phyloP scores from a whole-genome alignment of 1,140 invertebrate species.

The Drosophila persimilis region DNA sequence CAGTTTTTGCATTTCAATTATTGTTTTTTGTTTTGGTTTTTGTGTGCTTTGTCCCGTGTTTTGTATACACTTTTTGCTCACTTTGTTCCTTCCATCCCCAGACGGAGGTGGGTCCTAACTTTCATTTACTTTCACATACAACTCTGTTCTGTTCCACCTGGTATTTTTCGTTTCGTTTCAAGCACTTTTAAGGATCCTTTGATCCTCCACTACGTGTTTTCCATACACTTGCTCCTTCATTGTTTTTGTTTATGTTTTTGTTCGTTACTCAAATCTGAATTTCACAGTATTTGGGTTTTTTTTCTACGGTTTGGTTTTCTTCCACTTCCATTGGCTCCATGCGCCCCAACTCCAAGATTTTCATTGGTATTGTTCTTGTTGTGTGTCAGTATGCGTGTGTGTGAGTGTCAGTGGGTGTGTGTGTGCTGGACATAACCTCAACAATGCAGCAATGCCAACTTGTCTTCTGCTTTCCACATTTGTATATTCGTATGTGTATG shows the following conservation, averaged over 20 bases:
- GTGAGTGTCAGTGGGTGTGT: constrained; percentile 22
- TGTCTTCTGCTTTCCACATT: constrained; percentile 2
- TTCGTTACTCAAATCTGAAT: constrained; percentile 27
- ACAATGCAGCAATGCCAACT: constrained; percentile 7
- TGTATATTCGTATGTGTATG: background rate
- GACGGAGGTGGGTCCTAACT: too few species aligned
- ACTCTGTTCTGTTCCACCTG: too few species aligned
- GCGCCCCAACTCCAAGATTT: constrained; percentile 67
- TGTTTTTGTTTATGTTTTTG: constrained; percentile 5
- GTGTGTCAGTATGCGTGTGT: constrained; percentile 17
- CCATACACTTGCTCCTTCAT: constrained; percentile 5
- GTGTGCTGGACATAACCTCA: constrained; percentile 18
- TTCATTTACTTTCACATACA: too few species aligned
- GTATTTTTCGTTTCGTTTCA: too few species aligned
- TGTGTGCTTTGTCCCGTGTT: constrained; percentile 4
- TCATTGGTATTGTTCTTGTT: constrained; percentile 24
- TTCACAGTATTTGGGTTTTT: background rate
- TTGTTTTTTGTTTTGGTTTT: background rate
- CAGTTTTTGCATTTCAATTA: constrained; percentile 2
- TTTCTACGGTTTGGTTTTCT: background rate
- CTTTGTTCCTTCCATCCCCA: background rate
- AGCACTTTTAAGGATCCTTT: too few species aligned
- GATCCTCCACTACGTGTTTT: background rate
- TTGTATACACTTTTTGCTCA: background rate
- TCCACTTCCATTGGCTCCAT: constrained; percentile 29